Percentiles rank a stretch among this genome's conserved stretches.
phyloP scores from a whole-genome alignment of 1,140 invertebrate genomes.

The Arion vulgaris region DNA sequence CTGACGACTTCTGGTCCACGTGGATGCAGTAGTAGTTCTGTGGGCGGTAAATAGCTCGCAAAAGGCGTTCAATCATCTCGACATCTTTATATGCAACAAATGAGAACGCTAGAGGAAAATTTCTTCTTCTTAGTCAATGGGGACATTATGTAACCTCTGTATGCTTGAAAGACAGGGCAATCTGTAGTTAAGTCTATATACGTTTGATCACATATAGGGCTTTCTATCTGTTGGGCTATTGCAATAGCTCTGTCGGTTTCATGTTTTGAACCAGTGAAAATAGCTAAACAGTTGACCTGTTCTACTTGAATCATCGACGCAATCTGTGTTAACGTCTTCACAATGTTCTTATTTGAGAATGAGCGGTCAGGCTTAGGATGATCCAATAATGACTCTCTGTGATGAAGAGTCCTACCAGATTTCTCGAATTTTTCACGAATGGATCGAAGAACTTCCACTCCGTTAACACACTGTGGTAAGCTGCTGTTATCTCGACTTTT shows the following conservation, averaged over 20 bases:
- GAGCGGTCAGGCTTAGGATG: not conserved
- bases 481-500: not conserved
- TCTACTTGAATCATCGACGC: not conserved
- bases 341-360: not conserved
- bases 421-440: not conserved
- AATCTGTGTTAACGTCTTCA: not conserved
- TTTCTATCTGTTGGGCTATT: not conserved
- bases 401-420: not conserved
- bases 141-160: slow-evolving; percentile 4
- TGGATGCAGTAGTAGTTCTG: slow-evolving; percentile 59
- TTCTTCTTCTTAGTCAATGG: slow-evolving; percentile 36
- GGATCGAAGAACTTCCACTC: not conserved
- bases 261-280: not conserved
- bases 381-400: too few relatives aligned
- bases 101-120: slow-evolving; percentile 54
- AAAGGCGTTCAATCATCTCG: slow-evolving; percentile 45
- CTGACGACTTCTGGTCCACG: slow-evolving; percentile 47
- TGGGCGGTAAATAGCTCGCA: slow-evolving; percentile 52
- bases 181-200: not conserved
- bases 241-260: not conserved
- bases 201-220: not conserved
- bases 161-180: not conserved
- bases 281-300: not conserved
- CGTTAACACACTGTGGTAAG: not conserved
- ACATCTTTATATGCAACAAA: slow-evolving; percentile 48